These are phyloP conservation scores for Orthonyx spaldingii DNA, from an alignment of 2,113 vertebrate species.

Conservation along the genomic window DNA sequence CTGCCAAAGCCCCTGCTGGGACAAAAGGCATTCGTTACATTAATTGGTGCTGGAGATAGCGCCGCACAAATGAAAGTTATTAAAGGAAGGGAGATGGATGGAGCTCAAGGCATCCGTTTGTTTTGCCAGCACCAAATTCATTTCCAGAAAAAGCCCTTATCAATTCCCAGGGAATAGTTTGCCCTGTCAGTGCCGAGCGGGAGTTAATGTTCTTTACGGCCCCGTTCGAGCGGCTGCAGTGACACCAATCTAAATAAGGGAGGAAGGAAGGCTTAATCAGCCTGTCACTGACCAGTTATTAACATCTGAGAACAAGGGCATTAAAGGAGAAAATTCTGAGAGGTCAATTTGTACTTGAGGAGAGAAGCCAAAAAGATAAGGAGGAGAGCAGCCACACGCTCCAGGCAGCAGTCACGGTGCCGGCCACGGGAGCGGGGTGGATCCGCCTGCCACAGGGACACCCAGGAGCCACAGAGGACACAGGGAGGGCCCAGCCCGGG, in stretches of 20 bases:
- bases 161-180: constrained; percentile 64
- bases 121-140: constrained; percentile 62
- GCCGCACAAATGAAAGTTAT: constrained; percentile 67
- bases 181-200: constrained; percentile 33
- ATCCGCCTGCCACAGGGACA: rapidly evolving
- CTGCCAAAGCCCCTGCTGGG: background rate
- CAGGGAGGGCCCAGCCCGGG: background rate
- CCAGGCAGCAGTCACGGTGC: background rate
- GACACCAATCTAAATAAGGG: constrained; percentile 71
- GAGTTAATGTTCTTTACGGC: constrained; percentile 65
- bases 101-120: constrained; percentile 37
- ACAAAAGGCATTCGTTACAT: constrained; percentile 51
- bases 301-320: constrained; percentile 71
- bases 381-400: background rate
- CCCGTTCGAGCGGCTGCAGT: constrained; percentile 39
- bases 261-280: constrained; percentile 69
- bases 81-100: constrained; percentile 63
- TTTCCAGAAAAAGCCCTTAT: constrained; percentile 68
- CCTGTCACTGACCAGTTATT: constrained; percentile 74
- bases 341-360: constrained; percentile 70
- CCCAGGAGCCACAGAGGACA: background rate
- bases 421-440: rapidly evolving
- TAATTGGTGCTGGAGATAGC: constrained; percentile 35
- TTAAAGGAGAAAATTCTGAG: constrained; percentile 64
- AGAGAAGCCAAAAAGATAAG: constrained; percentile 33